phyloP scores from a whole-genome alignment of 2,113 vertebrate genomes.

The Petaurus breviceps region DNA sequence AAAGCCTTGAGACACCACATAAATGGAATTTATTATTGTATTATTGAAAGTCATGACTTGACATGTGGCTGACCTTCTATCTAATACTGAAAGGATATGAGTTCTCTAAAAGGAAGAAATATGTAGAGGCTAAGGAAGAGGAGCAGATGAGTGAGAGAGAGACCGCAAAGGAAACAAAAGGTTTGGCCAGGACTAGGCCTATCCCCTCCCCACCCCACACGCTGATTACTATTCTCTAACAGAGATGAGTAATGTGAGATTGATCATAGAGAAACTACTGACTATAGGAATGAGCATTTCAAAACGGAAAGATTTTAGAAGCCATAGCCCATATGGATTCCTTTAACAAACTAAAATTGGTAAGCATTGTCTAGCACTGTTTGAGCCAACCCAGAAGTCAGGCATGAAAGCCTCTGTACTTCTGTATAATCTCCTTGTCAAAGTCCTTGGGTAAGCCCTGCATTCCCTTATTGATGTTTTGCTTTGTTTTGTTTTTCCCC shows the following conservation, averaged over 20 bases:
- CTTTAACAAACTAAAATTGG: not conserved
- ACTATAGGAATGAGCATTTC: not conserved
- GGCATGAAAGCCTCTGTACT: not conserved
- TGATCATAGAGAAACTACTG: not conserved
- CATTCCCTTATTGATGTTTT: not conserved
- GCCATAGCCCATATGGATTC: not conserved
- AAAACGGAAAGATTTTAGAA: not conserved
- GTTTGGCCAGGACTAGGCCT: no score
- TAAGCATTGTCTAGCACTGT: not conserved
- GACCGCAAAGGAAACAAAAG: not conserved
- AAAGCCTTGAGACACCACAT: not conserved
- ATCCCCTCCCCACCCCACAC: not conserved
- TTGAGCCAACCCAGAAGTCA: not conserved
- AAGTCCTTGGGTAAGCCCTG: not conserved
- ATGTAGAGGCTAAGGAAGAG: not conserved
- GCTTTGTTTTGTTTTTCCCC: not conserved
- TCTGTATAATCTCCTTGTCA: not conserved
- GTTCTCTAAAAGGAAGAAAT: not conserved
- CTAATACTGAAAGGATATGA: not conserved
- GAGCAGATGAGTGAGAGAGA: not conserved
- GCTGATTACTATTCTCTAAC: not conserved
- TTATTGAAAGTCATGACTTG: not conserved
- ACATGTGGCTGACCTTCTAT: not conserved
- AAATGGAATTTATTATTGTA: not conserved
- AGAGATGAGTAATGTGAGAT: not conserved